Evolutionary conservation across 2,113 vertebrate genomes (phyloP).

Genomic region (Sitta europaea): DNA sequence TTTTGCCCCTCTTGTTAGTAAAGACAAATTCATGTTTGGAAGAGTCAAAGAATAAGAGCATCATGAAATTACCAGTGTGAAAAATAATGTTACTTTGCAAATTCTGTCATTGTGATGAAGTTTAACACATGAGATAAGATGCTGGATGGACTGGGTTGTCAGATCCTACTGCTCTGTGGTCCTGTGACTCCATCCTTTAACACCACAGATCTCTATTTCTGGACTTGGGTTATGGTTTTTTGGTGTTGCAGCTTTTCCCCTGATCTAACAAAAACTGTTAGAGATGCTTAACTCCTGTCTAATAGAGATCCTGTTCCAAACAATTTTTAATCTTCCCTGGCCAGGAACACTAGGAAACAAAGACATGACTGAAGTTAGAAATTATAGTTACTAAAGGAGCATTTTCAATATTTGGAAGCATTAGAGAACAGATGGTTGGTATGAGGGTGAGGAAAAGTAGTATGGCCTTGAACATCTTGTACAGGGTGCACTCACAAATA

Average conservation of each 20-base stretch:
- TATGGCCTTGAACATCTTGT: not conserved
- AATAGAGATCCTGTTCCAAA: not conserved
- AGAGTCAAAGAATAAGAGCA: not conserved
- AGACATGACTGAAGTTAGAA: not conserved
- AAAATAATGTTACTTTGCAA: not conserved
- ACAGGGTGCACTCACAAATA: not conserved
- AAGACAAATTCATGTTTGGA: not conserved
- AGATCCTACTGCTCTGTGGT: accelerated
- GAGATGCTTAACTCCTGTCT: not conserved
- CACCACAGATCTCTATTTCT: not conserved
- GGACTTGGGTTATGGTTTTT: not conserved
- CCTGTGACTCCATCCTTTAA: not conserved
- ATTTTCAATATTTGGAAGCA: not conserved
- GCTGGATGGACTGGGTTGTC: not conserved
- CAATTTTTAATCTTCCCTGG: not conserved
- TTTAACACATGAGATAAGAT: not conserved
- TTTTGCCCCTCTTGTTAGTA: not conserved
- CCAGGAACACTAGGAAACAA: not conserved
- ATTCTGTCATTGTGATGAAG: not conserved
- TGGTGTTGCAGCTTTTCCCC: not conserved
- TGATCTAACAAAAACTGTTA: not conserved
- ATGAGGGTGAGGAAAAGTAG: not conserved
- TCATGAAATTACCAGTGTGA: not conserved
- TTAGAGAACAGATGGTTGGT: not conserved
- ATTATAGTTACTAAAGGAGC: not conserved